Evolutionary conservation across 2,797 vertebrate species (phyloP), one percentile per base, ranked within the genome.

Genomic region (Alca torda): DNA sequence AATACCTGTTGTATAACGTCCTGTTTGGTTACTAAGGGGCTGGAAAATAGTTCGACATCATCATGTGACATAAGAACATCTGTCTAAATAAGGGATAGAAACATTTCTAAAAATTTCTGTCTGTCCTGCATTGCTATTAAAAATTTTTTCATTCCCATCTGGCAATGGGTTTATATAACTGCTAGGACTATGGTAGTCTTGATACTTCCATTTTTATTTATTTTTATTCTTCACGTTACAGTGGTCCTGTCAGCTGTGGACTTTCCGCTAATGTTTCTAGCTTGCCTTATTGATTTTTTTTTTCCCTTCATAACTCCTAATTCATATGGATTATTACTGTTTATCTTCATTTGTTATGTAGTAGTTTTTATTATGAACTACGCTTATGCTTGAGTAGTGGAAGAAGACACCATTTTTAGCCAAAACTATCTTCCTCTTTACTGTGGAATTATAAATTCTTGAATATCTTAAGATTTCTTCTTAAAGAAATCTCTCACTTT

Each of bases 11-110:
- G 51, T 89, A 53, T 53, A 74, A 93, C 28, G 53, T 90, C 68
- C 77, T 92, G 67, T 84, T 80, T 82, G 65, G 70, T 94, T 92
- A 68, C 83, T 81, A 84, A 76, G 77, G 59, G 45, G 70, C 59
- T 89, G 72, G 59, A 84, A 93, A 95, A 77, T 30, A 76, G 78
- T 85, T 92, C 3, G 6, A 4, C 30, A 53, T 89, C 50, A 39
- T 64, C 75, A 73, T 3, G 9, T 90, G 67, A 67, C 67, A 25
- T 35, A 60, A 86, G 37, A 94, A 69, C 77, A 87, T 76, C 77
- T 89, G 79, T 84, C 51, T 72, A 94, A 96, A 90, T 80, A 89
- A 16, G 19, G 78, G 53, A 64, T 20, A 82, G 53, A 90, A 90
- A 61, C 83, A 85, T 84, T 90, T 89, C 70, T 84, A 54, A 79